These are phyloP conservation scores for Helogale parvula DNA, from an alignment of 2,113 vertebrate genomes.

Conservation along the genomic window DNA sequence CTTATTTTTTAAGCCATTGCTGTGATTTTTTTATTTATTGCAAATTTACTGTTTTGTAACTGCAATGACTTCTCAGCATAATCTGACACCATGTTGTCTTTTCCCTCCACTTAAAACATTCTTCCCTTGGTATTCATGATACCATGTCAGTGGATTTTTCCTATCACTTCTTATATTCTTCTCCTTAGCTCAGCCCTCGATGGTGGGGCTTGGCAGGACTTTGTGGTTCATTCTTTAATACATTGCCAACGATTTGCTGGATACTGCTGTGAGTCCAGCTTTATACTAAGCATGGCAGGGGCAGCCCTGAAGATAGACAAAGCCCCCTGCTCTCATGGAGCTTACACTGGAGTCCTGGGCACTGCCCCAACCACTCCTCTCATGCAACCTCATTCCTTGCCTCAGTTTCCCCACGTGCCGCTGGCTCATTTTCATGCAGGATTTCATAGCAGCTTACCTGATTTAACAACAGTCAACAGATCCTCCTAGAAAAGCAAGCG, in stretches of 20 bases:
- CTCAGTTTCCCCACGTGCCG: rapidly evolving
- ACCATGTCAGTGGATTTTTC: neutral
- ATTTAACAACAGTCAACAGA: neutral
- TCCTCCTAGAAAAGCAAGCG: neutral
- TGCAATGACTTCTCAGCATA: neutral
- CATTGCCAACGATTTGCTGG: neutral
- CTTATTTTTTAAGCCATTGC: neutral
- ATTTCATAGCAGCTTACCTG: neutral
- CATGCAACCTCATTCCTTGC: too few species aligned
- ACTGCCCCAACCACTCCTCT: too few species aligned
- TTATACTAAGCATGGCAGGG: neutral
- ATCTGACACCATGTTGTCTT: neutral
- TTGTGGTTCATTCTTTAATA: neutral
- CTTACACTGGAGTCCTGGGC: neutral
- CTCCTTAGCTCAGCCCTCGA: neutral
- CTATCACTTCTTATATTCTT: neutral
- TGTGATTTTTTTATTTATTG: neutral
- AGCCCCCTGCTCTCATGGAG: too few species aligned
- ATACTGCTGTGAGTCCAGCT: neutral
- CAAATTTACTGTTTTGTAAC: neutral
- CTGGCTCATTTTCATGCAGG: rapidly evolving
- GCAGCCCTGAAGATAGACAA: neutral
- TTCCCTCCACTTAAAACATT: neutral
- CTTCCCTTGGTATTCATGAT: neutral
- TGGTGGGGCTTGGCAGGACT: neutral